Base-by-base conservation (phyloP, 2,888 invertebrate genomes). In the Cosmorhoe ocellata region DNA sequence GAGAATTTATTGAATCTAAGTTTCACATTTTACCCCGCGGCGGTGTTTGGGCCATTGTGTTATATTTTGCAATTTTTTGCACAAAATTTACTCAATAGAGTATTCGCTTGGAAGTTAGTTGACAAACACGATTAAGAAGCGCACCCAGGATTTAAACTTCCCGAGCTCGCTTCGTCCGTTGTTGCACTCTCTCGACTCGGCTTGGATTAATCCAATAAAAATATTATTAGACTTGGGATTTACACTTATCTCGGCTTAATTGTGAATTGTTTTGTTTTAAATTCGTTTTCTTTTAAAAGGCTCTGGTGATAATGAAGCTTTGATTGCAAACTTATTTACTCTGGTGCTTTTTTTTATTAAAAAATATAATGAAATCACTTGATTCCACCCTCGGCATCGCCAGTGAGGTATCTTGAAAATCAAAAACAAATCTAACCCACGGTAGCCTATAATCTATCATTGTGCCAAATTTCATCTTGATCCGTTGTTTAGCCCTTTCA, bases 151-250 rank as follows among this genome's bases (percentile, higher is more conserved):
- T 28, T 27, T 38, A 45, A 24, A 31, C 31, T 46, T 33, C 12
- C 26, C 43, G 47, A 48, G 31, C 39, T 30, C 45, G 12, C 44
- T 24, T 24, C 31, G 37, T 45, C 39, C 41, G 54, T 46, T 46
- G 54, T 48, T 53, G 50, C 48, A 57, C 47, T 54, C 54, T 54
- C 57, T 42, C 50, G 32, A 47, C 37, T 34, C 50, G 28, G 42
- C 45, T 32, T 7, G 6, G 6, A 24, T 36, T 58, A 58, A 58
- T 58, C 51, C 44, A 51, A 59, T 59, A 53, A 51, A 56, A 56
- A 59, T 59, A 59, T 53, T 59, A 59, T 52, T 58, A 53, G 44
- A 46, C 56, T 50, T 31, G 45, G 51, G 52, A 56, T 56, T 56
- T 51, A 44, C 51, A 42, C 51, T 56, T 42, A 56, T 45, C 55